Base-by-base conservation (phyloP, 2,113 vertebrate species). In the Campylomormyrus tamandua region DNA sequence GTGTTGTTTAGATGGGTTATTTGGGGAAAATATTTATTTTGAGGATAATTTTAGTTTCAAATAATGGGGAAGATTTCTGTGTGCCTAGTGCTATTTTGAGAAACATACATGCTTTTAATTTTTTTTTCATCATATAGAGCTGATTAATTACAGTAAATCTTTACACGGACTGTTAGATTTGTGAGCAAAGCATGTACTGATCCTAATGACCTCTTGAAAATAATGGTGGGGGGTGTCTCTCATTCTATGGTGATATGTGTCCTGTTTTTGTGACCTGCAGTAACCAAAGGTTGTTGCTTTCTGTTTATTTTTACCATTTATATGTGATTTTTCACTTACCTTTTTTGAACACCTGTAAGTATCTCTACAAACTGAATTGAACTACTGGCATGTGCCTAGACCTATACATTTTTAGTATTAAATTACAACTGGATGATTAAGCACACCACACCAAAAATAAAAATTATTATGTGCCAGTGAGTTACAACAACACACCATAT, bases 1-100 rank as follows among this genome's bases (percentile, higher is more conserved):
- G 48, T 27, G 27, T 27, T 27, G 83, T n/a, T 87, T 53, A 87
- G 11, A 52, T 86, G 27, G 85, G 85, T 31, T 87, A 53, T 87
- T 87, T 87, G 46, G 83, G 83, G 19, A 35, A 87, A 87, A 87
- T 87, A 53, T 52, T 46, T 85, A 85, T 85, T 85, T 85, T 85
- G 46, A 49, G 42, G 42, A 48, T n/a, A 85, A 19, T 27, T 86
- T 27, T 27, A 48, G 83, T 27, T 31, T 48, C 7, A 11, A 31
- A 5, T 13, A 48, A 50, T 31, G n/a, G n/a, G 21, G n/a, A 31
- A 86, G 46, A 27, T 86, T 50, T 86, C 17, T 86, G 24, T 49
- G 11, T 50, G n/a, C 24, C 27, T n/a, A 35, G n/a, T 15, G n/a
- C 48, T 52, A 52, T 86, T 86, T 86, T 86, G 48, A 49, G 84